These are phyloP conservation scores for Magallana ariakensis DNA, from an alignment of 1,140 invertebrate genomes.

Conservation along the genomic window DNA sequence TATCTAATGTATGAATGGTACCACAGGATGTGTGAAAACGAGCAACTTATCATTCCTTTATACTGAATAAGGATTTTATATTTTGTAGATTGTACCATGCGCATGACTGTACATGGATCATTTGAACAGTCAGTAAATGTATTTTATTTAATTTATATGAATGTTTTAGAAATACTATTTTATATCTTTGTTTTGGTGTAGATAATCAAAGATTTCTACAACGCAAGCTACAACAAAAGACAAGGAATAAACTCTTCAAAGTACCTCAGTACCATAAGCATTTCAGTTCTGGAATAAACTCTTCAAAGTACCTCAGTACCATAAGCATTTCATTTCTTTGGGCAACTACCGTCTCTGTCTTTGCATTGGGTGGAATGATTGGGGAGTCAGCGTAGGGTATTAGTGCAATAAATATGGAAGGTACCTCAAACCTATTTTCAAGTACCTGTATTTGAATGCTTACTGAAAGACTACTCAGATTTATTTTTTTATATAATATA, in stretches of 20 bases:
- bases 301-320: conserved; percentile 83
- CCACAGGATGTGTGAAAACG: no score
- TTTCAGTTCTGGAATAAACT: conserved; percentile 71
- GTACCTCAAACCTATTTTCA: conserved; percentile 80
- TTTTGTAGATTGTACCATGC: no score
- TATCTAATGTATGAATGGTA: no score
- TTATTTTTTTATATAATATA: no score
- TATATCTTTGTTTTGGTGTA: conserved; percentile 73
- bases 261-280: conserved; percentile 80
- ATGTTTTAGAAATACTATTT: neutral
- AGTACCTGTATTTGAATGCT: no score
- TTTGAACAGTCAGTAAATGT: no score
- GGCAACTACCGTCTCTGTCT: conserved; percentile 89
- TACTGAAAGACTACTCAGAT: no score
- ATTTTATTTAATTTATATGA: no score
- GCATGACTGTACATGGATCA: no score
- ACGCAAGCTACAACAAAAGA: conserved; percentile 89
- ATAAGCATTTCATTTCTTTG: conserved; percentile 66
- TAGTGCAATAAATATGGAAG: conserved; percentile 89
- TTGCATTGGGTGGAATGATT: conserved; percentile 94
- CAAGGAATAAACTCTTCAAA: conserved; percentile 83
- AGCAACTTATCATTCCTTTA: no score
- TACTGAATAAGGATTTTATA: no score
- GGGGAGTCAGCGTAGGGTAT: conserved; percentile 89
- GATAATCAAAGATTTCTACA: conserved; percentile 96